Conservation (phyloP, 2,888 invertebrate genomes). For the Acanthosepion esculentum region DNA sequence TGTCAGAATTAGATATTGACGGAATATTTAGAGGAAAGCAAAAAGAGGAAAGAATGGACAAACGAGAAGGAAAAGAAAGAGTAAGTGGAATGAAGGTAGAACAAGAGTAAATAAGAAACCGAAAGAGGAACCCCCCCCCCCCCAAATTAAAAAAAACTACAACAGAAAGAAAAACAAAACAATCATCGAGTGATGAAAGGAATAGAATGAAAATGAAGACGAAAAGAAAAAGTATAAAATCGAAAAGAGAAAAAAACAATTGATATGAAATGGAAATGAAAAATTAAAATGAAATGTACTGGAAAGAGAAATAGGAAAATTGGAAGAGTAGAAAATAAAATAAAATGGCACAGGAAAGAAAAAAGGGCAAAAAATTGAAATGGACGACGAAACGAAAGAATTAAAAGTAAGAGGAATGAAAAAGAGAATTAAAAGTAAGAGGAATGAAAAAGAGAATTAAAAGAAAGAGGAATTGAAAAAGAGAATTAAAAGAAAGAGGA, state of each 20-base stretch:
- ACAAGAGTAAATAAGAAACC: neutral
- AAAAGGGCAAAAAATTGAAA: neutral
- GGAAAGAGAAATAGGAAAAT: neutral
- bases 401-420: neutral
- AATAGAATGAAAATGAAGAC: no score
- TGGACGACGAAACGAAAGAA: neutral
- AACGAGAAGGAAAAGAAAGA: neutral
- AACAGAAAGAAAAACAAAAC: neutral
- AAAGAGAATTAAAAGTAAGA: no score
- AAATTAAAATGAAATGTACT: no score
- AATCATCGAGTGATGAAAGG: no score
- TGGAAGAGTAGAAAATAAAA: neutral
- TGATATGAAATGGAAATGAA: neutral
- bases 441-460: no score
- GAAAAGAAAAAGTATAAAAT: neutral
- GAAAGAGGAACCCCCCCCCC: rapidly evolving
- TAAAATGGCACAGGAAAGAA: no score
- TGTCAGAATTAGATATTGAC: neutral
- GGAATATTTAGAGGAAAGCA: neutral
- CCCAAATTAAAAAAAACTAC: neutral
- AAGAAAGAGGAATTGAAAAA: no score
- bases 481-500: no score
- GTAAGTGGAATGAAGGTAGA: neutral
- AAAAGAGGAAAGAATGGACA: neutral
- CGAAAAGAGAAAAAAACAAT: neutral